Evolutionary conservation across 2,797 vertebrate genomes (phyloP), one percentile per base, ranked within the genome.

Genomic region (Myripristis murdjan): DNA sequence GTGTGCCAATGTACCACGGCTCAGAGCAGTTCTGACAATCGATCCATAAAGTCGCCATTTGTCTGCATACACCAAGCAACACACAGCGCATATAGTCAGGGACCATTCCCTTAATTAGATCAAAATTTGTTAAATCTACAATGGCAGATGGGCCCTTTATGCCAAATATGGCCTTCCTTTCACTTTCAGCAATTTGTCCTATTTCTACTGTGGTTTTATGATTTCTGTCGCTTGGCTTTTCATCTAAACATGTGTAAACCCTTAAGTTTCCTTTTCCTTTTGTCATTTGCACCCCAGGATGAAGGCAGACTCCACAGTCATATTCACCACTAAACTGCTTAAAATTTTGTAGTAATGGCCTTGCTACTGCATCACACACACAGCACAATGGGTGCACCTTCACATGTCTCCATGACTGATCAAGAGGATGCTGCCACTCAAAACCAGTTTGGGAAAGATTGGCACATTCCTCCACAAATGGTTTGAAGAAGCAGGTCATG

Each of bases 41-140:
- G 22, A 79, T 58, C 75, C 72, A 81, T 51, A 74, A 70, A 61
- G 58, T 60, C 2, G 51, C 33, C 10, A 79, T 83, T 22, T 83
- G 58, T 59, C 60, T 46, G 51, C 80, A 78, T 49, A 73, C 70
- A n/a, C 70, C 77, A 48, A 85, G 73, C 15, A 86, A 63, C 49
- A 77, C 70, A 62, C 70, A 77, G 41, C 75, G 60, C 73, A 81
- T 82, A 24, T 73, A 76, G 58, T 79, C 75, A 76, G 65, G 57
- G 37, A 77, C 77, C 52, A 72, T 66, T 9, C 57, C 70, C 52
- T 47, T 79, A 52, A 81, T 79, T 24, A 79, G 10, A 63, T 75
- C 75, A 77, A 72, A 80, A 16, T 20, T 6, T 14, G 61, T 41
- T 63, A 71, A 77, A 41, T 68, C 57, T 10, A 48, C 51, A 74